Evolutionary conservation across 2,797 vertebrate species (phyloP).

Genomic region (Sylvia borin): DNA sequence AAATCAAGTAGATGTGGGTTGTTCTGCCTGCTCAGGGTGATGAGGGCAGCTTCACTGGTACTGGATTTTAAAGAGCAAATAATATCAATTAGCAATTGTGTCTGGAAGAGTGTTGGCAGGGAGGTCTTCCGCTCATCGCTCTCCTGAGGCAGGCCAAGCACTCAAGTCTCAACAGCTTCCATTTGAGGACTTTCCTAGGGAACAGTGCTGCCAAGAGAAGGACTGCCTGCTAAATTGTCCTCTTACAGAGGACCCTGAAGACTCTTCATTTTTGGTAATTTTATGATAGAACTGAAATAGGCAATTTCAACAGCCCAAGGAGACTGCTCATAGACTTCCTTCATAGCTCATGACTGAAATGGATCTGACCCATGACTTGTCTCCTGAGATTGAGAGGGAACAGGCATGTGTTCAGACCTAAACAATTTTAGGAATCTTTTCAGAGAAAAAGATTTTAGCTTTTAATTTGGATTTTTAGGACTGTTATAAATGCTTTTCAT

Average conservation of each 20-base stretch:
- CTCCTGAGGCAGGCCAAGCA: constrained; percentile 18
- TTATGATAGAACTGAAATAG: background rate
- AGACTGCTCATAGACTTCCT: background rate
- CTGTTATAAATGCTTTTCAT: background rate
- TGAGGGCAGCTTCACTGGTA: constrained; percentile 52
- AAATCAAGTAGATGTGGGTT: constrained; percentile 66
- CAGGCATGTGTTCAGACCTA: background rate
- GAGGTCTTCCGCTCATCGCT: background rate
- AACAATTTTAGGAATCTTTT: constrained; percentile 1
- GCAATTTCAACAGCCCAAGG: background rate
- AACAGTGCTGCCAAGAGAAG: background rate
- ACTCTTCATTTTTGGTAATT: constrained; percentile 40
- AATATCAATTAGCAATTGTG: constrained; percentile 45
- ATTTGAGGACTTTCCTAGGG: background rate
- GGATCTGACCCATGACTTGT: background rate
- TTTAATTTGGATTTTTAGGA: background rate
- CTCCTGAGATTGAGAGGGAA: background rate
- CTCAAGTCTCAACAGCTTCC: constrained; percentile 44
- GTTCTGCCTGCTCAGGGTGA: constrained; percentile 47
- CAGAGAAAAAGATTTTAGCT: background rate
- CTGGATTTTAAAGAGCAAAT: constrained; percentile 64
- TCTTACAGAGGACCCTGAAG: background rate
- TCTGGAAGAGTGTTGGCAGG: constrained; percentile 40
- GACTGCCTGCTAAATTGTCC: constrained; percentile 23
- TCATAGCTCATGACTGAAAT: background rate